Percentiles rank a stretch among this genome's conserved stretches.
Evolutionary conservation across 92 coral and sea anemone genomes (phyloP).

Genomic region (Actinernus sp.): DNA sequence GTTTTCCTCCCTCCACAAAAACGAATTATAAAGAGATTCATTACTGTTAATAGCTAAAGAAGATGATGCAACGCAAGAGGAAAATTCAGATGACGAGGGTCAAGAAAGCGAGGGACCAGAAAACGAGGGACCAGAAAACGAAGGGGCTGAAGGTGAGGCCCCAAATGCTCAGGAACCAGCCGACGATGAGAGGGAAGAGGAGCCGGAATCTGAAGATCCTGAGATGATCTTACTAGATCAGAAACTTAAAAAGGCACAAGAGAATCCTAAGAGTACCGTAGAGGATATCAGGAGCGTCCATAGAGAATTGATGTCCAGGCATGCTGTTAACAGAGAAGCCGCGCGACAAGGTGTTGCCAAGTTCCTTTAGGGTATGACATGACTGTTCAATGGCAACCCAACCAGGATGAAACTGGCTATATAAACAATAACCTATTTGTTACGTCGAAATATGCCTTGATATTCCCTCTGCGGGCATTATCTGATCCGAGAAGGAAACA

Average conservation of each 20-base stretch:
- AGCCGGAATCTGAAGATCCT: slow-evolving; percentile 29
- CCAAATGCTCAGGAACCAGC: background rate
- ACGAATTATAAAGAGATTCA: background rate
- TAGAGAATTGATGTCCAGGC: slow-evolving; percentile 35
- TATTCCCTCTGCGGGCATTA: too few species aligned
- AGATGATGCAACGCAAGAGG: background rate
- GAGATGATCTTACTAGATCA: slow-evolving; percentile 13
- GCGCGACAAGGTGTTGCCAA: slow-evolving; percentile 19
- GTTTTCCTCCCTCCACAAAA: background rate
- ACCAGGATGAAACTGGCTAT: too few species aligned
- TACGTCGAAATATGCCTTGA: too few species aligned
- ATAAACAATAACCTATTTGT: too few species aligned
- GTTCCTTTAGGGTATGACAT: slow-evolving; percentile 37
- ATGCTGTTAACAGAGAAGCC: slow-evolving; percentile 40
- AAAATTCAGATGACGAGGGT: slow-evolving; percentile 18
- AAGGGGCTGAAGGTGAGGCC: background rate
- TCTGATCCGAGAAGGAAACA: too few species aligned
- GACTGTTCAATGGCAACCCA: too few species aligned
- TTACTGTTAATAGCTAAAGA: background rate
- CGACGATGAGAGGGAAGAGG: slow-evolving; percentile 10
- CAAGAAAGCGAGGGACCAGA: slow-evolving; percentile 4
- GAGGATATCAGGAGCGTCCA: slow-evolving; percentile 52
- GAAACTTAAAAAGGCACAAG: slow-evolving; percentile 11
- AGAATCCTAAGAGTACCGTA: slow-evolving; percentile 16
- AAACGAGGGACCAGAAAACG: background rate